phyloP scores from a whole-genome alignment of 2,113 vertebrate species.

The Herpailurus yagouaroundi region DNA sequence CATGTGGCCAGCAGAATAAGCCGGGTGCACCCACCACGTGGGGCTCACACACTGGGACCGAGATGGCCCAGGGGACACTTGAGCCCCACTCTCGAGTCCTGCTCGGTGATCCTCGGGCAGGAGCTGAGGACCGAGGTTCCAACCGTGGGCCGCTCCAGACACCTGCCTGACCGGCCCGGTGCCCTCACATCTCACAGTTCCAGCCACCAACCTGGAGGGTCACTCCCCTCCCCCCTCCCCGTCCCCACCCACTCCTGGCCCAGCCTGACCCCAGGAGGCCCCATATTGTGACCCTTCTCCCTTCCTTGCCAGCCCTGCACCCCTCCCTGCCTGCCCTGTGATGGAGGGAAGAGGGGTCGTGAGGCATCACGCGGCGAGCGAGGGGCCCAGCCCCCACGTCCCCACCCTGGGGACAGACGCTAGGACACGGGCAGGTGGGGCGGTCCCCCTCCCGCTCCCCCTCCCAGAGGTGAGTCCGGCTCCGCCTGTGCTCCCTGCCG shows the following conservation, averaged over 20 bases:
- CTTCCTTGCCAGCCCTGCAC: too few species aligned
- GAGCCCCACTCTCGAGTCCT: neutral
- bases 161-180: fast-evolving
- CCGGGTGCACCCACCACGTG: fast-evolving
- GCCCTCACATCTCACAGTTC: too few species aligned
- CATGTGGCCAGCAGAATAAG: fast-evolving
- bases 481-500: neutral
- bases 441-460: fast-evolving
- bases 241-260: neutral
- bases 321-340: too few species aligned
- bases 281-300: fast-evolving
- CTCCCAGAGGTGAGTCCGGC: fast-evolving
- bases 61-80: too few species aligned
- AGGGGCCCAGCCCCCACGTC: neutral
- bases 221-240: fast-evolving
- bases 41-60: neutral
- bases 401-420: neutral
- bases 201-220: fast-evolving
- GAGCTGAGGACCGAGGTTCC: neutral
- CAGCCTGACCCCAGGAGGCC: neutral
- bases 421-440: fast-evolving
- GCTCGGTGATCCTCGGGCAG: fast-evolving
- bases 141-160: fast-evolving
- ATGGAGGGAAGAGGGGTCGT: neutral
- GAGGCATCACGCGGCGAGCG: fast-evolving